Evolutionary conservation across 2,113 vertebrate genomes (phyloP).

Genomic region (Hepsetus odoe): DNA sequence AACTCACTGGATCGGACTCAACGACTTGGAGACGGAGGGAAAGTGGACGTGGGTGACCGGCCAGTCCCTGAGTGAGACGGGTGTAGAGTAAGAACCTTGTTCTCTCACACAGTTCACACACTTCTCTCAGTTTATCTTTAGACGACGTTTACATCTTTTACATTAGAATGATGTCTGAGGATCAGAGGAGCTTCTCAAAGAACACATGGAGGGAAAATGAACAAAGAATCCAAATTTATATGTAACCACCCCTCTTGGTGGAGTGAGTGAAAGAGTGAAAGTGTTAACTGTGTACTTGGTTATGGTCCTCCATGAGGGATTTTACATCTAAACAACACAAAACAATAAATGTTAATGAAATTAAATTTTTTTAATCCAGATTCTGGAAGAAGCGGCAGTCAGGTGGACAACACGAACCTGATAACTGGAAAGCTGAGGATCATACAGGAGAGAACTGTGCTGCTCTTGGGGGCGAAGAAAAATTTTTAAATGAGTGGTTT

Average conservation of each 20-base stretch:
- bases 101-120: background rate
- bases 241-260: too few relatives aligned
- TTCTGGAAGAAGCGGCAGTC: slow-evolving; percentile 17
- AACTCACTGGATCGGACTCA: slow-evolving; percentile 52
- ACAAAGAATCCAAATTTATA: too few relatives aligned
- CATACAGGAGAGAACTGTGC: slow-evolving; percentile 44
- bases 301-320: too few relatives aligned
- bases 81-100: slow-evolving; percentile 26
- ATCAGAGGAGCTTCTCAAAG: too few relatives aligned
- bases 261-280: too few relatives aligned
- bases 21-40: slow-evolving; percentile 49
- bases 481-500: slow-evolving; percentile 59
- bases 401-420: slow-evolving; percentile 5
- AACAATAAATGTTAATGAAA: too few relatives aligned
- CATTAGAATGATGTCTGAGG: background rate
- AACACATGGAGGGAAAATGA: background rate
- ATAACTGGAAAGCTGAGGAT: slow-evolving; percentile 29
- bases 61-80: slow-evolving; percentile 25
- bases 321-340: too few relatives aligned
- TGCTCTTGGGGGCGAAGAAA: background rate
- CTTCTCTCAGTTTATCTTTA: background rate
- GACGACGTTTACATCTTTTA: too few relatives aligned
- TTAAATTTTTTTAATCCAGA: slow-evolving; percentile 6
- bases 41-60: slow-evolving; percentile 51
- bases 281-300: too few relatives aligned